Evolutionary conservation across 1,140 invertebrate genomes (phyloP).

Genomic region (Rhopalosiphum padi): DNA sequence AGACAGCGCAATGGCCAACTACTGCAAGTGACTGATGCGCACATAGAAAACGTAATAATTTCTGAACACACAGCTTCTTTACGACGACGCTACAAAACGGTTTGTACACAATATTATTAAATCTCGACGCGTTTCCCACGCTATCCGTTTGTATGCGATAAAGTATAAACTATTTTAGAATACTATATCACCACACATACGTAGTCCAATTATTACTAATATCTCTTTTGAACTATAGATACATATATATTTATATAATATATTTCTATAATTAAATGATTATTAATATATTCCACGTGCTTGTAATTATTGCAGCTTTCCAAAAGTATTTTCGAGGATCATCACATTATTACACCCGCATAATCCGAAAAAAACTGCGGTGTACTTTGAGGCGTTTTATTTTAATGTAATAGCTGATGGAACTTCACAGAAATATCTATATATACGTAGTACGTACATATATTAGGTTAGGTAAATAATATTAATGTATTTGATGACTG

Average conservation of each 20-base stretch:
- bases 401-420: neutral
- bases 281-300: neutral
- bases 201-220: neutral
- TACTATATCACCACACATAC: neutral
- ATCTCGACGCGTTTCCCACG: neutral
- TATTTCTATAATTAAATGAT: neutral
- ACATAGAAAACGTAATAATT: neutral
- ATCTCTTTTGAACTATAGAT: too few relatives aligned
- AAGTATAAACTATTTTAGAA: neutral
- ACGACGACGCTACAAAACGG: neutral
- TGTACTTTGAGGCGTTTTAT: neutral
- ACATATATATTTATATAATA: neutral
- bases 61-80: neutral
- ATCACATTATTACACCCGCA: neutral
- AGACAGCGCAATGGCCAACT: neutral
- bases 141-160: neutral
- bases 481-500: neutral
- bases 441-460: too few relatives aligned
- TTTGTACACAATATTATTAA: neutral
- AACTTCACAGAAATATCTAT: neutral
- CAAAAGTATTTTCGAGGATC: neutral
- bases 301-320: neutral
- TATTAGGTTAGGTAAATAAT: neutral
- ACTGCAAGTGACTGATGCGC: slow-evolving; percentile 8
- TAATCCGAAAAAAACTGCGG: neutral